phyloP scores from a whole-genome alignment of 2,797 vertebrate species.

The Agapornis canus region DNA sequence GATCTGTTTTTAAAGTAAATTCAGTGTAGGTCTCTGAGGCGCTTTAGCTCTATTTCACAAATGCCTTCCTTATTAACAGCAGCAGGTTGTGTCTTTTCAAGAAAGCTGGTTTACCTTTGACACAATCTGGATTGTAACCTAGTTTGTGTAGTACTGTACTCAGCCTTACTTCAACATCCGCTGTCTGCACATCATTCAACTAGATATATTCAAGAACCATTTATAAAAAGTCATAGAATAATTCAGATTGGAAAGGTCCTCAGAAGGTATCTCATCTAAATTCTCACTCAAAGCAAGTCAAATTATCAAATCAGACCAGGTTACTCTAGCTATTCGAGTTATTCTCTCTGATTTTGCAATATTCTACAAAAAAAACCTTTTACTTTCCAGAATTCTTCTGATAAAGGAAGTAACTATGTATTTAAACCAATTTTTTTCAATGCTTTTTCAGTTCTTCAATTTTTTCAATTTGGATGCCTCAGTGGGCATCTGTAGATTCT shows the following conservation, averaged over 20 bases:
- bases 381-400: neutral
- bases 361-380: neutral
- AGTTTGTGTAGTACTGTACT: neutral
- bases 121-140: neutral
- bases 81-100: neutral
- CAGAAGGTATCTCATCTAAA: neutral
- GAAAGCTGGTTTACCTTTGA: neutral
- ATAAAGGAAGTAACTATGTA: neutral
- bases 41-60: neutral
- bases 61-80: neutral
- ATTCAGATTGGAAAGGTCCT: neutral
- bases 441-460: too few species aligned
- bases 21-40: rapidly evolving
- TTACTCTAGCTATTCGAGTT: neutral
- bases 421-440: neutral
- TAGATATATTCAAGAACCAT: neutral
- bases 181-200: neutral
- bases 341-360: neutral
- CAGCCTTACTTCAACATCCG: neutral
- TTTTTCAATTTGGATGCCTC: neutral
- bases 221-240: neutral
- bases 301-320: neutral
- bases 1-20: neutral
- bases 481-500: neutral
- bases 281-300: neutral